Base-by-base conservation (phyloP, 2,113 vertebrate species). In the Barnardius zonarius region DNA sequence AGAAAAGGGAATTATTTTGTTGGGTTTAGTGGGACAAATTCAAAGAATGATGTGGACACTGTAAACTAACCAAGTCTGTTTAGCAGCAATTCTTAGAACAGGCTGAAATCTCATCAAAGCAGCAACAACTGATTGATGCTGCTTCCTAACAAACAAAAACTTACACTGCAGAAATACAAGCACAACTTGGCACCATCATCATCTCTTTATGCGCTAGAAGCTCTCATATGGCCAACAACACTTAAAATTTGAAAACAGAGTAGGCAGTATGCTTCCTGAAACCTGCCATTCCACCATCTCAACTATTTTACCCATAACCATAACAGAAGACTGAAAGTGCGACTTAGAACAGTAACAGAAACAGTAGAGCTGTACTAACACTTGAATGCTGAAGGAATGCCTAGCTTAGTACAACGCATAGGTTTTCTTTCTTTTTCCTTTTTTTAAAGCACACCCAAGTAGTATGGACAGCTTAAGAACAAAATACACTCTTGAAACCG, bases 401-500 rank as follows among this genome's bases (percentile, higher is more conserved):
- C 68, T 69, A 44, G 10, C 23, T 73, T 69, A 74, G 52, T 52
- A 82, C 28, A 87, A 51, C 12, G 28, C 41, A 86, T 3, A 51
- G 25, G 5, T 72, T 79, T 76, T n/a, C 14, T 55, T 70, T 33
- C 4, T 63, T 57, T n/a, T 67, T 66, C 51, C 12, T 9, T 64
- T 88, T 94, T 88, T 64, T 49, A 35, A 88, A 57, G 57, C 69
- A 82, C 5, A 4, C 12, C 27, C 43, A 78, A 78, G 17, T 74
- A 75, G 49, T 14, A 93, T 13, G 82, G 57, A 79, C 63, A 57
- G 86, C 35, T 90, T 83, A 81, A 92, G 68, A 95, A 86, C 80
- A 85, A 95, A 95, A 92, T 44, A 85, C 55, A 82, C 23, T 55
- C 69, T 84, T 86, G 83, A 96, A 92, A 86, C 41, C 51, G 68